Percentiles rank a stretch among this genome's conserved stretches.
These are phyloP conservation scores for Diplosoma virens DNA, from an alignment of 23 tunicate genomes.

Conservation along the genomic window DNA sequence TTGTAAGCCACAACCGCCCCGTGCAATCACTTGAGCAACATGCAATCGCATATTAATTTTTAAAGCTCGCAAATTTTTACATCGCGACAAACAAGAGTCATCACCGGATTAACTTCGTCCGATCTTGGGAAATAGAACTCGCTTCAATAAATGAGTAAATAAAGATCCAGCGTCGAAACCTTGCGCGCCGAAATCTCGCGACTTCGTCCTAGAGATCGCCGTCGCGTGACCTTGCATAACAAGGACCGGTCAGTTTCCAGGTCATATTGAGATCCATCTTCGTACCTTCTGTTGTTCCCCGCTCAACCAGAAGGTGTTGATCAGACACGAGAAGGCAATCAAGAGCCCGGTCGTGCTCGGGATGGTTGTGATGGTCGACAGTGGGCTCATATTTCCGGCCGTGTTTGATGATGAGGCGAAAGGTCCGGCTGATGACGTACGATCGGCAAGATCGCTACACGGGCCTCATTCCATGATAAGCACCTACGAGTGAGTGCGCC, in stretches of 20 bases:
- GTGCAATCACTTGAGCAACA: too few species aligned
- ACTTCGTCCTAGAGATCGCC: too few species aligned
- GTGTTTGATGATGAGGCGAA: slow-evolving; percentile 49
- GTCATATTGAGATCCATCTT: slow-evolving; percentile 24
- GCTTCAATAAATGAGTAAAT: too few species aligned
- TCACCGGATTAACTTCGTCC: too few species aligned
- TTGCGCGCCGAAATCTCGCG: too few species aligned
- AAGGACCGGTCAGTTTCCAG: slow-evolving; percentile 12
- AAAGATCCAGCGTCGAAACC: too few species aligned
- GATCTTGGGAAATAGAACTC: too few species aligned
- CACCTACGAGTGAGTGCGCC: slow-evolving; percentile 59
- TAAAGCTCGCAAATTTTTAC: too few species aligned
- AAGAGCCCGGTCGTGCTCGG: slow-evolving; percentile 43
- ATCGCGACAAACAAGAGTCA: too few species aligned
- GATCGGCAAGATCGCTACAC: slow-evolving; percentile 51
- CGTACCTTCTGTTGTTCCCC: slow-evolving; percentile 52
- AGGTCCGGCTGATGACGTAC: slow-evolving; percentile 24
- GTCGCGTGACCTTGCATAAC: too few species aligned
- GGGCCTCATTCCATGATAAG: slow-evolving; percentile 41
- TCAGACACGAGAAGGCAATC: neutral
- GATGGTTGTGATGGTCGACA: slow-evolving; percentile 16
- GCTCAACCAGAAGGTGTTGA: slow-evolving; percentile 25
- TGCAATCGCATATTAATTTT: too few species aligned
- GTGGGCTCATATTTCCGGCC: slow-evolving; percentile 44
- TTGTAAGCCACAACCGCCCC: too few species aligned